These are phyloP conservation scores for Scaptomyza reducta DNA, from an alignment of 2,888 invertebrate species.

Conservation along the genomic window DNA sequence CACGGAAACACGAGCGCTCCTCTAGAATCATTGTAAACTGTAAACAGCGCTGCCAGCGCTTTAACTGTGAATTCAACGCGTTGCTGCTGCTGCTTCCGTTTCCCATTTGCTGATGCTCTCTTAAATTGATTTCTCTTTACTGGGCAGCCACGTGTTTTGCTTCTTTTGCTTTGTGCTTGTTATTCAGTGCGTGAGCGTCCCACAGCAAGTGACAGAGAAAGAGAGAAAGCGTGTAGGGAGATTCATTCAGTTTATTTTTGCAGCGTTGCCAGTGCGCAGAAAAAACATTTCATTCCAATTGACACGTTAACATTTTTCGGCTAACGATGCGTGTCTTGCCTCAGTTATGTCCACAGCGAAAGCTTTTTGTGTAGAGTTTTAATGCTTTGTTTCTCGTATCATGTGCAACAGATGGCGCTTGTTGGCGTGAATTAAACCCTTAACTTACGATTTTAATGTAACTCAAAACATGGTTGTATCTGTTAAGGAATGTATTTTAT, in stretches of 20 bases:
- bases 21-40: conserved; percentile 22
- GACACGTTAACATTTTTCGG: neutral
- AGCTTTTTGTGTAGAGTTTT: conserved; percentile 66
- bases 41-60: conserved; percentile 37
- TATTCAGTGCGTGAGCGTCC: conserved; percentile 53
- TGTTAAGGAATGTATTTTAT: no score
- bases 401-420: conserved; percentile 64
- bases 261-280: conserved; percentile 49
- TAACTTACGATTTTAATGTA: no score
- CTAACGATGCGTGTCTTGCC: conserved; percentile 8
- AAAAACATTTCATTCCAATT: conserved; percentile 7
- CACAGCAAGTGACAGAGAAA: neutral
- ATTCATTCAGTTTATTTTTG: conserved; percentile 7
- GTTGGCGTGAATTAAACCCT: neutral
- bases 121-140: conserved; percentile 53
- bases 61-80: conserved; percentile 22
- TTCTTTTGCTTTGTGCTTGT: conserved; percentile 62
- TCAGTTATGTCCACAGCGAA: neutral
- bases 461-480: no score
- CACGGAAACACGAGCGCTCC: conserved; percentile 4
- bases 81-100: neutral
- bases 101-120: conserved; percentile 24
- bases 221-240: conserved; percentile 3
- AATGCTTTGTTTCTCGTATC: neutral
- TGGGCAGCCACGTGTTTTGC: conserved; percentile 65